Percentiles rank a stretch among this genome's conserved stretches.
phyloP scores from a whole-genome alignment of 2,797 vertebrate genomes.

The Premnoplex brunnescens region DNA sequence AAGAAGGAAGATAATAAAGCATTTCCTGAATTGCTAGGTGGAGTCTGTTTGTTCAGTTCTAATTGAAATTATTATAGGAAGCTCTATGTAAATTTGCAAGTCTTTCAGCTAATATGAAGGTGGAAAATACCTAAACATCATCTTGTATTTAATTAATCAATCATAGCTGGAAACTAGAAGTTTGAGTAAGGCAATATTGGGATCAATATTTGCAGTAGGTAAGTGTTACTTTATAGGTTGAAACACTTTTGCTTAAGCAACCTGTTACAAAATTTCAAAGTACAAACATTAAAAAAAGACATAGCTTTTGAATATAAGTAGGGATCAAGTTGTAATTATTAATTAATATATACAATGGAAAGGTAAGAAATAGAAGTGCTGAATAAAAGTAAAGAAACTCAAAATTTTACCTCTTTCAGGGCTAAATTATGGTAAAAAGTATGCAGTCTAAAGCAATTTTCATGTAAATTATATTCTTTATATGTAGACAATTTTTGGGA shows the following conservation, averaged over 20 bases:
- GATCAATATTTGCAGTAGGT: background rate
- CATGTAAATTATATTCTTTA: background rate
- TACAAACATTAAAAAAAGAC: background rate
- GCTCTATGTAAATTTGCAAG: background rate
- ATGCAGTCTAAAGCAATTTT: background rate
- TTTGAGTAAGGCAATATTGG: background rate
- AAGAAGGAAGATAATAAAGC: background rate
- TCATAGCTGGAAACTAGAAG: background rate
- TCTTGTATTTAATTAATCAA: background rate
- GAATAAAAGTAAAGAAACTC: background rate
- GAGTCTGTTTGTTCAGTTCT: background rate
- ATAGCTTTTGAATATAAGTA: background rate
- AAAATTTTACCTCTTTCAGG: background rate
- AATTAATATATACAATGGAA: background rate
- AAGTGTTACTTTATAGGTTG: background rate
- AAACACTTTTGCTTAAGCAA: background rate
- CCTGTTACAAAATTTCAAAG: background rate
- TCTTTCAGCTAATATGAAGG: background rate
- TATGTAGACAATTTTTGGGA: accelerated
- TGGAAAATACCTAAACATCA: background rate
- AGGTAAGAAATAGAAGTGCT: background rate
- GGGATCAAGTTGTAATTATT: background rate
- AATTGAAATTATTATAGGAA: background rate
- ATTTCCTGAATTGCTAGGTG: background rate
- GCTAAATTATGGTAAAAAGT: background rate